Base-by-base conservation (phyloP, 2,888 invertebrate species). In the Drosophila neutralis region DNA sequence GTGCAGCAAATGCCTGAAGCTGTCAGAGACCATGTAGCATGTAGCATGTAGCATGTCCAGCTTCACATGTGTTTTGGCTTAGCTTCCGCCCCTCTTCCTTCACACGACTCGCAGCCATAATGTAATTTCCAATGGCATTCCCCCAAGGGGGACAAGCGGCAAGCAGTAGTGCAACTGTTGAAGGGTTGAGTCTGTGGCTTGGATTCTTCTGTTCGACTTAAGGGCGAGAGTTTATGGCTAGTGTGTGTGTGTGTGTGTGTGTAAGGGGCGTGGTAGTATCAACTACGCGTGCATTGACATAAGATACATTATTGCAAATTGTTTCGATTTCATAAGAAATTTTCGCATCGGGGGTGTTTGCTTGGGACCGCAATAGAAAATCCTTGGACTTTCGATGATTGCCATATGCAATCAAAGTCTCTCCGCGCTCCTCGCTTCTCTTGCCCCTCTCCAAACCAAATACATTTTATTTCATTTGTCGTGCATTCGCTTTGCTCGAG, bases 281-380 rank as follows among this genome's bases (percentile, higher is more conserved):
- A 68, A 58, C 67, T 54, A 78, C 79, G 87, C 89, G 77, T 82
- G 76, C 84, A 89, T 36, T 89, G 90, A 88, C 89, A 89, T 86
- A 74, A 84, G 84, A 86, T 89, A 86, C 86, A 90, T 89, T 89
- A 89, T 89, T 90, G 90, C 83, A 86, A 88, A 87, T 89, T 90
- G 90, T 82, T 89, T 90, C 90, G 78, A 78, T 88, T 90, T 84
- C 80, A 83, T 86, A 90, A 83, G 82, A 83, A 87, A 80, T 83
- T 78, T 81, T 74, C 71, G 54, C 81, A 78, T 69, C 75, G 42
- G 61, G 57, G 65, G 68, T 72, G 76, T 62, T 62, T 51, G 45
- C 65, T 48, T 27, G 49, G 21, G 15, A 45, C 38, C n/a, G 36
- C 21, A 40, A 51, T 70, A 24, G 36, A 29, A 75, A 77, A 73